Percentiles rank a stretch among this genome's conserved stretches.
These are phyloP conservation scores for Saimiri boliviensis DNA, from an alignment of 2,113 vertebrate genomes.

Conservation along the genomic window DNA sequence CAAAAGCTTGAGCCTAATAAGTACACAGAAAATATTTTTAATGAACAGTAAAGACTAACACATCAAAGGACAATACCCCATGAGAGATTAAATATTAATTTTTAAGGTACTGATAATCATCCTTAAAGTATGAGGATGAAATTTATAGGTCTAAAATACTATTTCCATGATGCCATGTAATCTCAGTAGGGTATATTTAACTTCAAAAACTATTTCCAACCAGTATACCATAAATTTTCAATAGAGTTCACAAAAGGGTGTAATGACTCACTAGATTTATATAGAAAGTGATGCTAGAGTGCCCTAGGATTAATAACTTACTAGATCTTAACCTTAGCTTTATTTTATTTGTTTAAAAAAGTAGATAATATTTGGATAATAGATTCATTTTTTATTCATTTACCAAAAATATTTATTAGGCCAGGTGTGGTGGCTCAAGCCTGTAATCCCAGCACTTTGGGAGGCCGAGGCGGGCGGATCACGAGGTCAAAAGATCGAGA, in stretches of 20 bases:
- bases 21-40: neutral
- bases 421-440: too few relatives aligned
- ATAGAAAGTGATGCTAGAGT: neutral
- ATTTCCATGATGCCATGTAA: neutral
- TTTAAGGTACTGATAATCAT: neutral
- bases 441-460: too few relatives aligned
- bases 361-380: neutral
- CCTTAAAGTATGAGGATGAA: neutral
- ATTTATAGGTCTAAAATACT: neutral
- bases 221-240: neutral
- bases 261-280: neutral
- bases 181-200: neutral
- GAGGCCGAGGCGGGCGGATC: too few relatives aligned
- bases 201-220: neutral
- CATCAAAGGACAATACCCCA: neutral
- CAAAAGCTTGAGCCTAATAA: neutral
- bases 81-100: slow-evolving; percentile 17
- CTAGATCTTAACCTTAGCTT: neutral
- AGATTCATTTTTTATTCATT: neutral
- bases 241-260: neutral
- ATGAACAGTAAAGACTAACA: neutral
- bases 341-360: neutral
- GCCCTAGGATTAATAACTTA: neutral
- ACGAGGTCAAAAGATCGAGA: too few relatives aligned
- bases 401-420: neutral